phyloP scores from a whole-genome alignment of 37 sponge, comb jelly and placozoan species.

The Petrosia ficiformis region DNA sequence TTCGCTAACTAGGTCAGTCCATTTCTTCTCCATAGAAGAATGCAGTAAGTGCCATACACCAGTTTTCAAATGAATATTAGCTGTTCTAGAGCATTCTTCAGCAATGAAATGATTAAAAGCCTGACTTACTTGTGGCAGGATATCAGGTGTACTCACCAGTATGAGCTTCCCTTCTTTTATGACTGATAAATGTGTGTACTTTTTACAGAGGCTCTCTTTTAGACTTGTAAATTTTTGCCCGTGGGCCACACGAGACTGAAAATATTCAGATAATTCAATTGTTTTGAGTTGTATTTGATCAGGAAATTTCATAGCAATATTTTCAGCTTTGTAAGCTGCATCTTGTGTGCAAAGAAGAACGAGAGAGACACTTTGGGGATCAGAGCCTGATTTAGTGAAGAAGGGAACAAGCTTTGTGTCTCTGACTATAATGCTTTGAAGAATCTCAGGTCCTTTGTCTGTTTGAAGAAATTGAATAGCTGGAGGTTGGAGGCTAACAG shows the following conservation, averaged over 20 bases:
- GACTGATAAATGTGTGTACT: not conserved
- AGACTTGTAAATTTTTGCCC: too few relatives aligned
- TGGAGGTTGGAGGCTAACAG: not conserved
- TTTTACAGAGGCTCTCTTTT: not conserved
- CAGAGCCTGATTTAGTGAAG: not conserved
- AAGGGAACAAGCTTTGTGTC: not conserved
- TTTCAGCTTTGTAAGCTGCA: too few relatives aligned
- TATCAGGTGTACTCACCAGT: constrained; percentile 22
- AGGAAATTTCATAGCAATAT: too few relatives aligned
- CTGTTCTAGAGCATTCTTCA: constrained; percentile 16
- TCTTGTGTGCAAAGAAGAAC: too few relatives aligned
- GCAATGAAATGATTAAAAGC: constrained; percentile 24
- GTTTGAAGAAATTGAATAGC: not conserved
- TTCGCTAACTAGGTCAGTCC: not conserved
- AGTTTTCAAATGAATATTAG: not conserved
- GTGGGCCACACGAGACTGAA: too few relatives aligned
- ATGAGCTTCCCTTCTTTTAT: not conserved
- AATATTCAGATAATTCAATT: too few relatives aligned
- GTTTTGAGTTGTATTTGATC: too few relatives aligned
- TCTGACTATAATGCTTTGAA: not conserved
- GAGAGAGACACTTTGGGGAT: not conserved
- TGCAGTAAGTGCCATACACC: constrained; percentile 33
- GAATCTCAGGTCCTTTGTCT: not conserved
- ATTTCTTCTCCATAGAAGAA: constrained; percentile 8
- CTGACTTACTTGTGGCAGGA: not conserved